phyloP scores from a whole-genome alignment of 1,140 invertebrate genomes.

The Ceratosolen solmsi region DNA sequence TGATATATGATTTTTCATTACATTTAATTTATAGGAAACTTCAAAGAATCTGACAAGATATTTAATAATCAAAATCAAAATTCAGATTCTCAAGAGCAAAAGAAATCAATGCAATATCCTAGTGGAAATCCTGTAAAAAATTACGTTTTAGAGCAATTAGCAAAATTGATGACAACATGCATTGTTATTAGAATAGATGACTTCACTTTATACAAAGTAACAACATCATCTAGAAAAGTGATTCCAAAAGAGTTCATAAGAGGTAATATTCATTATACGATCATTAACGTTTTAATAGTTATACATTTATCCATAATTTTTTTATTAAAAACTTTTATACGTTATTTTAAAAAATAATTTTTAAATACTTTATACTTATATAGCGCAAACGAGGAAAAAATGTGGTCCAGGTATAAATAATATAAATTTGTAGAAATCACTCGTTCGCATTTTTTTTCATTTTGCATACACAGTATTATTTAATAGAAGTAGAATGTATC shows the following conservation, averaged over 20 bases:
- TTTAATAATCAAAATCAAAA: conserved; percentile 56
- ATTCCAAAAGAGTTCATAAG: conserved; percentile 85
- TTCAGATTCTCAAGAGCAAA: conserved; percentile 60
- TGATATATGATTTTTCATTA: background rate
- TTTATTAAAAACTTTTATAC: conserved; percentile 7
- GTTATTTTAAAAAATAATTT: conserved; percentile 30
- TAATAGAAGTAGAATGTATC: conserved; percentile 29
- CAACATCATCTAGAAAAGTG: conserved; percentile 81
- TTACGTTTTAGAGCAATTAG: conserved; percentile 81
- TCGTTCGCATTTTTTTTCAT: background rate
- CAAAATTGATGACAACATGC: conserved; percentile 93
- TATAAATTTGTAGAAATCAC: conserved; percentile 43
- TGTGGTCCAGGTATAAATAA: conserved; percentile 67
- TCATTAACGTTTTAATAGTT: background rate
- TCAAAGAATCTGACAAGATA: conserved; percentile 61
- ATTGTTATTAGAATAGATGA: conserved; percentile 92
- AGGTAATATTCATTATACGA: conserved; percentile 72
- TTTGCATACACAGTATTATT: conserved; percentile 51
- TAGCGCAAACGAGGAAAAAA: conserved; percentile 73
- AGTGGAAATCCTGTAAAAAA: conserved; percentile 78
- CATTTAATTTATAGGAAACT: conserved; percentile 54
- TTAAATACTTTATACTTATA: conserved; percentile 52
- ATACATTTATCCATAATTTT: background rate
- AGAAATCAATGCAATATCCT: conserved; percentile 62
- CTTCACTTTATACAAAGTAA: conserved; percentile 88